Evolutionary conservation across 1,140 invertebrate species (phyloP).

Genomic region (Zaprionus ghesquierei): DNA sequence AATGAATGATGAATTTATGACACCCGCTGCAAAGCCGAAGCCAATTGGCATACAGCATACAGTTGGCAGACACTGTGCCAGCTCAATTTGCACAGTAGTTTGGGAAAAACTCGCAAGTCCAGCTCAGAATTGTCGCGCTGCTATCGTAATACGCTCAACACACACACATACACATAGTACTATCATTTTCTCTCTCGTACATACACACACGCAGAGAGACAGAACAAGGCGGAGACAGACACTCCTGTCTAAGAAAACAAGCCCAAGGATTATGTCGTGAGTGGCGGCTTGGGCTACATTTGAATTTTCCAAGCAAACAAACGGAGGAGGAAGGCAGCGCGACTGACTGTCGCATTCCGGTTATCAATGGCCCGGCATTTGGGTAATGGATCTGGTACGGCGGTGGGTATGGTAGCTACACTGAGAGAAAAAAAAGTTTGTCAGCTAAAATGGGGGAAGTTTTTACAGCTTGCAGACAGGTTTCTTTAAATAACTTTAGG

Average conservation of each 20-base stretch:
- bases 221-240: slow-evolving; percentile 25
- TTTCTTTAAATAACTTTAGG: too few species aligned
- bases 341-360: slow-evolving; percentile 55
- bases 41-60: slow-evolving; percentile 55
- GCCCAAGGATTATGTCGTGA: slow-evolving; percentile 68
- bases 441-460: neutral
- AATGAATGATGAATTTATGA: slow-evolving; percentile 77
- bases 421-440: neutral
- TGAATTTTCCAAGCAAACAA: slow-evolving; percentile 70
- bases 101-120: slow-evolving; percentile 20
- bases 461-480: neutral
- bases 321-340: slow-evolving; percentile 11
- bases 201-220: too few species aligned
- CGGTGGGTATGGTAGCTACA: slow-evolving; percentile 8
- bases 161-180: slow-evolving; percentile 30
- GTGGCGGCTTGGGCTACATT: slow-evolving; percentile 66
- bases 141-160: slow-evolving; percentile 65
- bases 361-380: slow-evolving; percentile 55
- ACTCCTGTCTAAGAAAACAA: slow-evolving; percentile 71
- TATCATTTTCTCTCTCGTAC: slow-evolving; percentile 13
- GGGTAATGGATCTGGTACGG: slow-evolving; percentile 17
- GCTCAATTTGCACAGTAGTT: slow-evolving; percentile 55
- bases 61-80: slow-evolving; percentile 37
- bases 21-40: slow-evolving; percentile 47
- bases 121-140: slow-evolving; percentile 18